Conservation (phyloP, 1,140 invertebrate genomes). For the Drosophila prosaltans region DNA sequence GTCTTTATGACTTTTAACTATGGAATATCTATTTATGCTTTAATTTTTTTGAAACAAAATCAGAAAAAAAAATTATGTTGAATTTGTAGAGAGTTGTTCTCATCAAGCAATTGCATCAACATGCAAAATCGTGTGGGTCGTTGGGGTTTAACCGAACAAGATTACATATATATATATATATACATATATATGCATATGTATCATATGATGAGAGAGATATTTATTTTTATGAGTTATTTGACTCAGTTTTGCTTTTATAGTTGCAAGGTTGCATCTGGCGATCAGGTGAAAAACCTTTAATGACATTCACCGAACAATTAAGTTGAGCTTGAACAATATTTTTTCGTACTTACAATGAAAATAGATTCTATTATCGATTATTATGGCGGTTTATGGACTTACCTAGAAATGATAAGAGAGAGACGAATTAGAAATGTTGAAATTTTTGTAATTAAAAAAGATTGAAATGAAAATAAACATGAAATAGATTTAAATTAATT, state of each 20-base stretch:
- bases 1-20: not conserved
- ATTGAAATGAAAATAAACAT: no score
- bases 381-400: conserved; percentile 34
- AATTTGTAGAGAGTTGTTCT: conserved; percentile 44
- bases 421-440: conserved; percentile 5
- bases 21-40: no score
- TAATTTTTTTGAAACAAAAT: no score
- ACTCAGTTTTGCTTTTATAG: conserved; percentile 44
- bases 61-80: conserved; percentile 58
- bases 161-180: conserved; percentile 19
- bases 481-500: conserved; percentile 2
- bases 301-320: conserved; percentile 58
- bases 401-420: conserved; percentile 47
- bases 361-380: conserved; percentile 24
- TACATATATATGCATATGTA: not conserved
- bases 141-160: conserved; percentile 4
- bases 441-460: no score
- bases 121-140: conserved; percentile 62
- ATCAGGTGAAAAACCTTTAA: conserved; percentile 68
- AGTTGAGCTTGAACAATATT: conserved; percentile 32
- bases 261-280: conserved; percentile 51
- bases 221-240: conserved; percentile 66
- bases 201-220: conserved; percentile 23
- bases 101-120: conserved; percentile 48
- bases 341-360: conserved; percentile 53